phyloP scores from a whole-genome alignment of 2,797 vertebrate species.

The Podargus strigoides region DNA sequence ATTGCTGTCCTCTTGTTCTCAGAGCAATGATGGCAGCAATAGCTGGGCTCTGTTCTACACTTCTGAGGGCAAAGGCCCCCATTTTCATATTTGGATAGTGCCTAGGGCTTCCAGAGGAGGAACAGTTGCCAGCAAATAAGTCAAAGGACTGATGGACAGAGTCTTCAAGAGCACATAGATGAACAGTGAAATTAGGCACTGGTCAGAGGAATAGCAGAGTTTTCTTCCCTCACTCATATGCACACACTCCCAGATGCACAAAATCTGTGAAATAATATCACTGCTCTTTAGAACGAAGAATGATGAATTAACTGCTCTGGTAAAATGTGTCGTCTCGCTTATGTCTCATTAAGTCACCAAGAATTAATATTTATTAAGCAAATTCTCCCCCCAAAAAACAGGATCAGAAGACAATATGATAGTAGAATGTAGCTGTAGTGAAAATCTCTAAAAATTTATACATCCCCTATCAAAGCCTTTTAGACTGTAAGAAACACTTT shows the following conservation, averaged over 20 bases:
- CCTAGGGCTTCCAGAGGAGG: not conserved
- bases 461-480: not conserved
- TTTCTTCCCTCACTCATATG: not conserved
- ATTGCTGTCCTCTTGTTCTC: not conserved
- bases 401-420: not conserved
- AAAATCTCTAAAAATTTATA: not conserved
- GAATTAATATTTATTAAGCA: not conserved
- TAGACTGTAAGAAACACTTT: not conserved
- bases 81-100: fast-evolving
- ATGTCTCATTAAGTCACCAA: not conserved
- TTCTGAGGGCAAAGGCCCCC: not conserved
- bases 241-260: not conserved
- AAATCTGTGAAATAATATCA: not conserved
- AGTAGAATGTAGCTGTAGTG: not conserved
- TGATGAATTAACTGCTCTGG: not conserved
- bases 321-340: not conserved
- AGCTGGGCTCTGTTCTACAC: not conserved
- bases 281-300: not conserved
- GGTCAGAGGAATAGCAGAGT: not conserved
- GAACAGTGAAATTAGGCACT: not conserved
- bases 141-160: not conserved
- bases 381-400: fast-evolving
- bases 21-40: not conserved
- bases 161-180: not conserved
- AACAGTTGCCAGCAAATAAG: not conserved